Evolutionary conservation across 2,888 invertebrate genomes (phyloP), one percentile per base, ranked within the genome.

Genomic region (Epinotia demarniana): DNA sequence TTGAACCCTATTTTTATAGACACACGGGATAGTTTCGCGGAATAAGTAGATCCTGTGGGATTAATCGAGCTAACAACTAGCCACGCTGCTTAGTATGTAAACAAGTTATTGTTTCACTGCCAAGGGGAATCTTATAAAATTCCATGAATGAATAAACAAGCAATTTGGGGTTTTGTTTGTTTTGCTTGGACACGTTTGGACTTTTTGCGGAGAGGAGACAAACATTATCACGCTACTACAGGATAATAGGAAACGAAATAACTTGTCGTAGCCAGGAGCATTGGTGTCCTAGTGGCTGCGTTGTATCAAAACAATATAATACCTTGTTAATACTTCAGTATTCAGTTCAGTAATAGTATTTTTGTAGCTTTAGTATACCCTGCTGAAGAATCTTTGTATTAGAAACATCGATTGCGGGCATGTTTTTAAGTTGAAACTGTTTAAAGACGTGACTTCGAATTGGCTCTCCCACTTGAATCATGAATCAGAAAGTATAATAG

Each of bases 61-160:
- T 72, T 73, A 77, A 78, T 72, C 61, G 61, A 62, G 46, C 73
- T 74, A 71, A 72, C 73, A 70, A 66, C 72, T 67, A 63, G 64
- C 39, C 61, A 60, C 27, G 27, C 66, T 77, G 78, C 79, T 79
- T 79, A 71, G 73, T 77, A 79, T 74, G 81, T 81, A 83, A 82
- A 85, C 81, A 81, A 79, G 80, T 83, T 81, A 84, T 84, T 83
- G 82, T 84, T 81, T 79, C 78, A 77, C 78, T 78, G 76, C 81
- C 74, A 67, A 80, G 80, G 83, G 85, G 83, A 81, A 83, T 85
- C 81, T 85, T 82, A 79, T 83, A 82, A 83, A 85, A 81, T 80
- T 67, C 73, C 81, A 80, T 85, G 85, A 86, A 88, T 88, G 78
- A 79, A 81, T 86, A 87, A 88, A 85, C 82, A 84, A 81, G 79